phyloP scores from a whole-genome alignment of 2,797 vertebrate genomes.

The Chromobotia macracanthus region DNA sequence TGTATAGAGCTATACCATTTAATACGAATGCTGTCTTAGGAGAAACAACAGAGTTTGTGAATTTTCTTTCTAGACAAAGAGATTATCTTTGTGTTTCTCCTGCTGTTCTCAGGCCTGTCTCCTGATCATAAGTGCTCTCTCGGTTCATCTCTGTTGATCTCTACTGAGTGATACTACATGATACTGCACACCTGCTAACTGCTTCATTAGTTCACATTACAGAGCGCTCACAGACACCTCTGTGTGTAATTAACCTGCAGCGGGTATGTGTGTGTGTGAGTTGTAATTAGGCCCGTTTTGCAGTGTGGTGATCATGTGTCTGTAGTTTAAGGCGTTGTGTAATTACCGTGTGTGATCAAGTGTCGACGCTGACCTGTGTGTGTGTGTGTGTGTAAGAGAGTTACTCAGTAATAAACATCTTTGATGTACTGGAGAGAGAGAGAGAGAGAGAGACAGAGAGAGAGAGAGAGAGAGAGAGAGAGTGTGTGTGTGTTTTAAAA shows the following conservation, averaged over 20 bases:
- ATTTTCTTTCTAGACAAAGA: too few species aligned
- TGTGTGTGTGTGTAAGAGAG: constrained; percentile 38
- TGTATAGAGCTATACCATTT: too few species aligned
- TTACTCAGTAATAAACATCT: constrained; percentile 57
- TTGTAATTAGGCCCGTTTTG: constrained; percentile 61
- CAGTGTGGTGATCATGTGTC: constrained; percentile 63
- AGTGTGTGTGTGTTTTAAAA: background rate
- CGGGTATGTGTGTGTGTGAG: constrained; percentile 52
- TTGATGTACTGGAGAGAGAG: constrained; percentile 24
- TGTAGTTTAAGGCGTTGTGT: constrained; percentile 55
- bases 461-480: constrained; percentile 7
- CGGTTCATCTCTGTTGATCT: background rate
- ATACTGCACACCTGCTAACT: constrained; percentile 63
- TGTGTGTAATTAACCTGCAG: constrained; percentile 60
- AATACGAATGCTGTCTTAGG: too few species aligned
- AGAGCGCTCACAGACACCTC: constrained; percentile 47
- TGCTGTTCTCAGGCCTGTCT: background rate
- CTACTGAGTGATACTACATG: constrained; percentile 40
- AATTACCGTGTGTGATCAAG: constrained; percentile 60
- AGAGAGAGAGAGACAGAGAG: constrained; percentile 12
- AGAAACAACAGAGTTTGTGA: too few species aligned
- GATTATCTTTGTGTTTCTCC: background rate
- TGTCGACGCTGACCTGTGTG: constrained; percentile 45
- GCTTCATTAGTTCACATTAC: constrained; percentile 59
- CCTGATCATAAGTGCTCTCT: background rate